Evolutionary conservation across 2,888 invertebrate species (phyloP).

Genomic region (Aporophyla nigra): DNA sequence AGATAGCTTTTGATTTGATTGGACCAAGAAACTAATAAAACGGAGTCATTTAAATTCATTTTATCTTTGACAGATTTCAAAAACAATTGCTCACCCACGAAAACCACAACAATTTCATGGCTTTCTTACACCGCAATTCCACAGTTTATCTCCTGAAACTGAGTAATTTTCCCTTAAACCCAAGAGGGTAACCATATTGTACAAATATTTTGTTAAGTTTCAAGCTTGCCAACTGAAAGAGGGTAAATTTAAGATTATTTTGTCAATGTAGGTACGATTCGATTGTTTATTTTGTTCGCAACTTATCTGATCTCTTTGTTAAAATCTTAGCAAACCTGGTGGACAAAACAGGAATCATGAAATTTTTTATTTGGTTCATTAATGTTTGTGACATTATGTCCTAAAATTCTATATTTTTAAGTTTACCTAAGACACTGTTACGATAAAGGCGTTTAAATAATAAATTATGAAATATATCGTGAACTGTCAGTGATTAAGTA

Average conservation of each 20-base stretch:
- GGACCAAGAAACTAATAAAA: no score
- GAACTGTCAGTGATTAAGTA: no score
- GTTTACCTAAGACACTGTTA: no score
- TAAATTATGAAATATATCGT: no score
- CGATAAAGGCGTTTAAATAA: no score
- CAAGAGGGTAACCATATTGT: slow-evolving; percentile 9
- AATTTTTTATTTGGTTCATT: background rate
- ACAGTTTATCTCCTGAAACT: slow-evolving; percentile 1
- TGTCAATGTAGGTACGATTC: background rate
- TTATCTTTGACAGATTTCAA: background rate
- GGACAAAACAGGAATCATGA: background rate
- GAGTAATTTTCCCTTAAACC: background rate
- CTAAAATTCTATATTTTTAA: no score
- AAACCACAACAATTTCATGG: slow-evolving; percentile 1
- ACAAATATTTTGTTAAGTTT: slow-evolving; percentile 50
- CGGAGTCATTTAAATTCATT: no score
- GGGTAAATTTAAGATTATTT: slow-evolving; percentile 14
- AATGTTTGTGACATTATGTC: background rate
- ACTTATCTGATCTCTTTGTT: slow-evolving; percentile 34
- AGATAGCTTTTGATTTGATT: no score
- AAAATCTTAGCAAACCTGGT: background rate
- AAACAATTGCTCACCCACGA: background rate
- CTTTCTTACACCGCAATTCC: background rate
- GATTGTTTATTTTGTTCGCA: slow-evolving; percentile 3
- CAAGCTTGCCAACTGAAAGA: background rate